These are phyloP conservation scores for Tenthredo mesomela DNA, from an alignment of 2,888 invertebrate genomes.

Conservation along the genomic window DNA sequence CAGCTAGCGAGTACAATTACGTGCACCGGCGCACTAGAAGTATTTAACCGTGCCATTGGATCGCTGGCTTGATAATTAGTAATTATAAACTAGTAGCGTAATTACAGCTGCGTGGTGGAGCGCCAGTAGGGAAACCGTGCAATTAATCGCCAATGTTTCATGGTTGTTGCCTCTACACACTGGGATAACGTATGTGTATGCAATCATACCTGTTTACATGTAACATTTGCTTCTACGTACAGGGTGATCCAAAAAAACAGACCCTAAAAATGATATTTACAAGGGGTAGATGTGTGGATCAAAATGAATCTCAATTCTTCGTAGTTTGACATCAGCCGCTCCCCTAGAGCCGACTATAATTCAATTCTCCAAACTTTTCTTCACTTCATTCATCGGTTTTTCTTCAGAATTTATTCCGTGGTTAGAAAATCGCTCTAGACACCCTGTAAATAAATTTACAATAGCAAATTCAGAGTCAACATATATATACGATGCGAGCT, in stretches of 20 bases:
- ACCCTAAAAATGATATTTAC: not conserved
- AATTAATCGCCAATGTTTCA: conserved; percentile 51
- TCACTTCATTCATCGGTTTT: not conserved
- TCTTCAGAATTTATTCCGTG: not conserved
- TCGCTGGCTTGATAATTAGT: conserved; percentile 50
- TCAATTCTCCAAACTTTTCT: not conserved
- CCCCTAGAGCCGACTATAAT: not conserved
- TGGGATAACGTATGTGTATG: conserved; percentile 4
- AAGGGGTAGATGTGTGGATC: not conserved
- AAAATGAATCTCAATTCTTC: not conserved
- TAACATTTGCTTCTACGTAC: conserved; percentile 15
- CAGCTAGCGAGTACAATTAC: conserved; percentile 40
- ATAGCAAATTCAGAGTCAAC: not conserved
- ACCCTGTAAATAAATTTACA: not conserved
- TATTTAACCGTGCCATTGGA: conserved; percentile 53
- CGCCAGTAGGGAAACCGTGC: conserved; percentile 47
- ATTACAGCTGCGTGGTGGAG: conserved; percentile 43
- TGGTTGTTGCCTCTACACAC: conserved; percentile 41
- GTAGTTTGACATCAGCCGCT: not conserved
- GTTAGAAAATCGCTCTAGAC: not conserved
- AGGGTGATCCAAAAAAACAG: not conserved
- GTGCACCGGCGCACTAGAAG: conserved; percentile 46
- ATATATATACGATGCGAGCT: not conserved
- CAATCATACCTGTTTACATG: conserved; percentile 23
- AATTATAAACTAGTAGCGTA: conserved; percentile 51